Conservation (phyloP, 2,113 vertebrate species). For the rabbit (Oryctolagus cuniculus) region mOryCun1.1 NC_091439.1:12416001-12416500, state of each 20-base stretch:
- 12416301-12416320: constrained; percentile 67
- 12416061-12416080: constrained; percentile 53
- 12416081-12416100: constrained; percentile 64
- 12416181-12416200: constrained; percentile 26
- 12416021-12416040: constrained; percentile 67
- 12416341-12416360: constrained; percentile 39
- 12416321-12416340: constrained; percentile 64
- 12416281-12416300: background rate
- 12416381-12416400: constrained; percentile 64
- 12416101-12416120: constrained; percentile 52
- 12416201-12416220: constrained; percentile 52
- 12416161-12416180: constrained; percentile 63
- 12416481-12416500: constrained; percentile 67
- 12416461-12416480: constrained; percentile 36
- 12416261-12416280: background rate
- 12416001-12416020: constrained; percentile 67
- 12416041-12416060: constrained; percentile 58
- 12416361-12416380: constrained; percentile 19
- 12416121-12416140: constrained; percentile 65
- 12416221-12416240: constrained; percentile 54
- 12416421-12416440: constrained; percentile 68
- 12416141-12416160: constrained; percentile 71
- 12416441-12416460: constrained; percentile 67
- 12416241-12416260: constrained; percentile 27
- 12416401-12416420: constrained; percentile 78